Percentiles rank a stretch among this genome's conserved stretches.
Evolutionary conservation across 2,888 invertebrate species (phyloP).

Genomic region (Oscheius sp.): DNA sequence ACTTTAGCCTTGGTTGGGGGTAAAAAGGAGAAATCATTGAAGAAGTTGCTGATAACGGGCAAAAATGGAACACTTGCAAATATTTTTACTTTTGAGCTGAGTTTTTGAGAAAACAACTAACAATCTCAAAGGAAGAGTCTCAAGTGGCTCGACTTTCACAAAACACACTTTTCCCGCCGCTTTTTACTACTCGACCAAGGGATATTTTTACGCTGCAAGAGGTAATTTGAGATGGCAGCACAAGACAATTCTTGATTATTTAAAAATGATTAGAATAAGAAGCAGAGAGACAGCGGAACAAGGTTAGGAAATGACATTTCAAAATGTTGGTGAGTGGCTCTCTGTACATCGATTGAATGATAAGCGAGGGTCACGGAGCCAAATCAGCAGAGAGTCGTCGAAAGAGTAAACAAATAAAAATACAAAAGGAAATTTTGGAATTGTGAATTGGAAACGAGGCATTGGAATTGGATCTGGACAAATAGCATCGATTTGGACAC

Average conservation of each 20-base stretch:
- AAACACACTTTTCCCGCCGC: too few relatives aligned
- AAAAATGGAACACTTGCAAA: too few relatives aligned
- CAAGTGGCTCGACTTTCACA: too few relatives aligned
- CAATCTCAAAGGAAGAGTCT: too few relatives aligned
- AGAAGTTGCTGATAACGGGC: too few relatives aligned
- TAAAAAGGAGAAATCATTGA: too few relatives aligned
- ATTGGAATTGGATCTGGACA: constrained; percentile 15
- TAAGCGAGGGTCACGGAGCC: constrained; percentile 16
- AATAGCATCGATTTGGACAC: constrained; percentile 11
- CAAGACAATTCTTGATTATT: background rate
- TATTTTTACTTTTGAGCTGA: too few relatives aligned
- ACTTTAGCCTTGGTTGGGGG: too few relatives aligned
- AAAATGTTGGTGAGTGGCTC: constrained; percentile 1
- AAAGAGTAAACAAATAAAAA: constrained; percentile 15
- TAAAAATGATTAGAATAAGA: background rate
- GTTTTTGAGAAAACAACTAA: too few relatives aligned
- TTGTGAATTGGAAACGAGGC: background rate
- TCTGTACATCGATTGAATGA: constrained; percentile 23
- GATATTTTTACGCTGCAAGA: too few relatives aligned
- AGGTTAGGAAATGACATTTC: background rate
- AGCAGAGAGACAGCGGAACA: background rate
- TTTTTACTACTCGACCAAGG: too few relatives aligned
- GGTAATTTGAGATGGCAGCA: too few relatives aligned
- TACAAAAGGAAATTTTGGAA: background rate
- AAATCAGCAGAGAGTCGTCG: constrained; percentile 8